Percentiles rank a stretch among this genome's conserved stretches.
phyloP scores from a whole-genome alignment of 2,113 vertebrate genomes.

The Sinocyclocheilus grahami region DNA sequence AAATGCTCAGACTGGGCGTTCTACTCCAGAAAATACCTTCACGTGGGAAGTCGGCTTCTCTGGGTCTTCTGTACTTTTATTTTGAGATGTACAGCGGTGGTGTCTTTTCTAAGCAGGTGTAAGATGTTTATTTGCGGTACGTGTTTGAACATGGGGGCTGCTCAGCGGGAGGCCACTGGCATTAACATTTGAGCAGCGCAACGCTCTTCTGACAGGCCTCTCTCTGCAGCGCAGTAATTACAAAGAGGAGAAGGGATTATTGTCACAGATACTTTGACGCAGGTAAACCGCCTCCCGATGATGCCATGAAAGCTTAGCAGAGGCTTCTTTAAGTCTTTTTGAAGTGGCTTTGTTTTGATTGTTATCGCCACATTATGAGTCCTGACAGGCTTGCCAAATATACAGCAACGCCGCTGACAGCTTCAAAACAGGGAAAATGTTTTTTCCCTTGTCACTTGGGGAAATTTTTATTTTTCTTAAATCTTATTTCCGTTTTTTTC shows the following conservation, averaged over 20 bases:
- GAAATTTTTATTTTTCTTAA: not conserved
- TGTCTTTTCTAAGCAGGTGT: slow-evolving; percentile 32
- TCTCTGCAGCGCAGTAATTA: slow-evolving; percentile 34
- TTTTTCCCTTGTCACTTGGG: slow-evolving; percentile 5
- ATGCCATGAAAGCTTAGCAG: slow-evolving; percentile 33
- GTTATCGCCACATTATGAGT: slow-evolving; percentile 29
- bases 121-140: slow-evolving; percentile 41
- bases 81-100: not conserved
- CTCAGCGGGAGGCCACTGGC: slow-evolving; percentile 41
- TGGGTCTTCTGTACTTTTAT: not conserved
- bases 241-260: slow-evolving; percentile 37
- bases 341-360: slow-evolving; percentile 36
- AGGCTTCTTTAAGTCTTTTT: slow-evolving; percentile 17
- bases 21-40: slow-evolving; percentile 17
- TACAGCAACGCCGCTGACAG: not conserved
- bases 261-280: slow-evolving; percentile 35
- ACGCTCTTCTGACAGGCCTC: slow-evolving; percentile 36
- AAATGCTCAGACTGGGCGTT: not conserved
- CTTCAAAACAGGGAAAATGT: slow-evolving; percentile 31
- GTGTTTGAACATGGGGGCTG: slow-evolving; percentile 19
- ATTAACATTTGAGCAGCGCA: slow-evolving; percentile 26
- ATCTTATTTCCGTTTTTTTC: not conserved
- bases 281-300: slow-evolving; percentile 22
- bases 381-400: slow-evolving; percentile 35
- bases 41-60: slow-evolving; percentile 2